Percentiles rank a stretch among this genome's conserved stretches.
Evolutionary conservation across 2,113 vertebrate genomes (phyloP).

Genomic region (Piprites chloris): DNA sequence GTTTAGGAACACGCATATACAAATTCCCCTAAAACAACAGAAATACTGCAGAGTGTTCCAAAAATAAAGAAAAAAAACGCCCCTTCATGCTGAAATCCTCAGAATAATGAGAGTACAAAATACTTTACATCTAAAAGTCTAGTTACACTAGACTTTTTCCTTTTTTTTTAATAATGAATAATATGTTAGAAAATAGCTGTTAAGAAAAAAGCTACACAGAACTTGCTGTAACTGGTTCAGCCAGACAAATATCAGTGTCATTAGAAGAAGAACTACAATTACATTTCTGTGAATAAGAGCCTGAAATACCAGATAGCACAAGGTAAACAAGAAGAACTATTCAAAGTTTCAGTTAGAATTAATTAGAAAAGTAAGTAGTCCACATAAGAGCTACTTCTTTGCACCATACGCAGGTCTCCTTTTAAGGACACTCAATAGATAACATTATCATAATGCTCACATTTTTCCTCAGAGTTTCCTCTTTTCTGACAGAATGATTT

Average conservation of each 20-base stretch:
- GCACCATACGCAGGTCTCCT: not conserved
- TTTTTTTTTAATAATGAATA: not conserved
- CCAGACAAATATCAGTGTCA: not conserved
- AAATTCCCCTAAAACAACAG: not conserved
- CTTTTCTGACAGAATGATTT: not conserved
- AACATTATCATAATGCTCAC: not conserved
- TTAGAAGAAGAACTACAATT: not conserved
- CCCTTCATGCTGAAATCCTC: not conserved
- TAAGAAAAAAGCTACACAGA: not conserved
- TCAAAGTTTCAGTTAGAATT: not conserved
- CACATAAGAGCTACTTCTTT: not conserved
- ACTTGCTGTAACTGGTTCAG: conserved; percentile 20
- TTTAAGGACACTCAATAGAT: not conserved
- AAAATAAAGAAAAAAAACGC: not conserved
- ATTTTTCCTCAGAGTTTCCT: not conserved
- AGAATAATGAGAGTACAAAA: not conserved
- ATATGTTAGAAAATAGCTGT: not conserved
- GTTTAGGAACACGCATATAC: not conserved
- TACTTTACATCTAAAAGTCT: not conserved
- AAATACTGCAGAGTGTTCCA: not conserved
- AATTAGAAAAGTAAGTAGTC: not conserved
- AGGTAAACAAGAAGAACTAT: not conserved
- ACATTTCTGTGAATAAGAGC: not conserved
- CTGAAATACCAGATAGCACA: conserved; percentile 34
- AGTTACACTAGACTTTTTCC: not conserved